Evolutionary conservation across 2,797 vertebrate genomes (phyloP).

Genomic region (Jordanella pulchra): DNA sequence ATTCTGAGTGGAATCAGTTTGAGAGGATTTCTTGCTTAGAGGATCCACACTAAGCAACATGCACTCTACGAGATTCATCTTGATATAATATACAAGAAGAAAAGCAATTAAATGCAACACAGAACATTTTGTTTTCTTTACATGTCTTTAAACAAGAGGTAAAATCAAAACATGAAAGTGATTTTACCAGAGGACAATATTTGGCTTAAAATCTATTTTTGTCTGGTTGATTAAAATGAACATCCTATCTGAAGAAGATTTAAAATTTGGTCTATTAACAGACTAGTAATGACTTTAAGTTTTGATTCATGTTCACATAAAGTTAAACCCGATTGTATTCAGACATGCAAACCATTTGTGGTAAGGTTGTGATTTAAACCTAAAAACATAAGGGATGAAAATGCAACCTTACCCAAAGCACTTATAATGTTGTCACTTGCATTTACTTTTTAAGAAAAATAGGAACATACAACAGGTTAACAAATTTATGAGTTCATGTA

Average conservation of each 20-base stretch:
- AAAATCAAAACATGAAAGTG: neutral
- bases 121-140: constrained; percentile 8
- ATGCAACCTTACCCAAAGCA: neutral
- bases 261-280: neutral
- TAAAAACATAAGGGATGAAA: too few species aligned
- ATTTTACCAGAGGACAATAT: neutral
- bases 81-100: neutral
- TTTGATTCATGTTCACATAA: neutral
- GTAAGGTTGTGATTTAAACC: too few species aligned
- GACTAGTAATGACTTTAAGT: neutral
- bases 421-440: neutral
- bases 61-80: neutral
- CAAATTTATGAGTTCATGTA: too few species aligned
- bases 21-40: constrained; percentile 10
- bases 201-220: neutral
- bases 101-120: neutral
- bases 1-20: constrained; percentile 29
- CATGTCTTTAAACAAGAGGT: neutral
- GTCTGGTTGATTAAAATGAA: neutral
- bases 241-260: too few species aligned
- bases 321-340: neutral
- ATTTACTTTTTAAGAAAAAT: neutral
- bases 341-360: neutral
- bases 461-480: too few species aligned
- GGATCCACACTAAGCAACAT: neutral